phyloP scores from a whole-genome alignment of 2,888 invertebrate species.

The Harpalus rufipes region DNA sequence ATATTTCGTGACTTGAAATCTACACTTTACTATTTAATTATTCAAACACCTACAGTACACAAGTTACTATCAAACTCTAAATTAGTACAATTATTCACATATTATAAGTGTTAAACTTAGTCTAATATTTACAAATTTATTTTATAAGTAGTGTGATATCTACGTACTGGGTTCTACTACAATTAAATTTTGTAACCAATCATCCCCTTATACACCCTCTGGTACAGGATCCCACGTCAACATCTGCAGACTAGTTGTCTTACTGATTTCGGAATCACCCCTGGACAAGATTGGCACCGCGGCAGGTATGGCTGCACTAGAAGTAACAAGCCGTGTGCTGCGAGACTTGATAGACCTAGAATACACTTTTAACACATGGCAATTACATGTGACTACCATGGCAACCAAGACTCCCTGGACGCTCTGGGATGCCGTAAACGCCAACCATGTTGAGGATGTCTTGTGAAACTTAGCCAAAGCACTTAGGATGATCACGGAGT shows the following conservation, averaged over 20 bases:
- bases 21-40: not conserved
- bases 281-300: conserved; percentile 70
- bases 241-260: conserved; percentile 76
- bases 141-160: not conserved
- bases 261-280: conserved; percentile 72
- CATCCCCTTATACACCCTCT: conserved; percentile 74
- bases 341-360: conserved; percentile 73
- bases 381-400: conserved; percentile 82
- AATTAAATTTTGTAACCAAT: not conserved
- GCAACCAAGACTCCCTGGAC: conserved; percentile 81
- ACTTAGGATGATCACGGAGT: conserved; percentile 75
- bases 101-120: not conserved
- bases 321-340: conserved; percentile 70
- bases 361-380: conserved; percentile 78
- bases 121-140: not conserved
- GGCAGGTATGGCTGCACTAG: conserved; percentile 67
- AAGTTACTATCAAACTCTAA: too few species aligned
- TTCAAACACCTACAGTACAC: too few species aligned
- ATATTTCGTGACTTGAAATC: not conserved
- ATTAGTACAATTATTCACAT: too few species aligned
- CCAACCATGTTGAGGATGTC: conserved; percentile 76
- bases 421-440: conserved; percentile 77
- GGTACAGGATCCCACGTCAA: conserved; percentile 77
- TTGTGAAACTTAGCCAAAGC: conserved; percentile 75
- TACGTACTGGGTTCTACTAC: not conserved